These are phyloP conservation scores for Oenanthe melanoleuca DNA, from an alignment of 2,113 vertebrate species.

Conservation along the genomic window DNA sequence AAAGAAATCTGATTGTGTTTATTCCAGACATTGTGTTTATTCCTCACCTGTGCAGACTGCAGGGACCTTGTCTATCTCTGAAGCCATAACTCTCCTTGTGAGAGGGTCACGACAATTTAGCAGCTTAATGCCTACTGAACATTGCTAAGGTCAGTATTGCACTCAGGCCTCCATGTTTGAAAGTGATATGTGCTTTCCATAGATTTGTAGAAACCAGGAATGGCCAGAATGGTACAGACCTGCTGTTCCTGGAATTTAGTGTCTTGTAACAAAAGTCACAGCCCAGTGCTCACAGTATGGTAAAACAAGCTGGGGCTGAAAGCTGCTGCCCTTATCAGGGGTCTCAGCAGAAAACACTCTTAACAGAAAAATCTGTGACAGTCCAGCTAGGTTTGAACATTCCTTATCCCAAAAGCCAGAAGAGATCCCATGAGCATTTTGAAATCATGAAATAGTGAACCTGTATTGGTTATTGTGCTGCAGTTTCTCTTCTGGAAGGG, in stretches of 20 bases:
- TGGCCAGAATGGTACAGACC: background rate
- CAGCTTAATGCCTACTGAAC: background rate
- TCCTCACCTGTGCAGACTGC: background rate
- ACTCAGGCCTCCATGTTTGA: background rate
- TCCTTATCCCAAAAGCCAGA: background rate
- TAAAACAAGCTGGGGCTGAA: background rate
- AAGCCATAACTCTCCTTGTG: background rate
- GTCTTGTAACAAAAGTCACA: background rate
- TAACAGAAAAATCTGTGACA: background rate
- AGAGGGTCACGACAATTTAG: background rate
- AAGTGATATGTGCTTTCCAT: background rate
- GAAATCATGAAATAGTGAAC: background rate
- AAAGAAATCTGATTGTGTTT: background rate
- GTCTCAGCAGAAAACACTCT: background rate
- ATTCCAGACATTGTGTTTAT: background rate
- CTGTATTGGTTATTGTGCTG: background rate
- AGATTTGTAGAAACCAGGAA: background rate
- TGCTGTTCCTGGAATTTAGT: background rate
- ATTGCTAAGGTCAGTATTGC: background rate
- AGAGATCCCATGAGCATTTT: background rate
- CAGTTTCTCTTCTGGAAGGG: background rate
- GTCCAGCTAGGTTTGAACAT: background rate
- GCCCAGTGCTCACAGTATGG: background rate
- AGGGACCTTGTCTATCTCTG: background rate
- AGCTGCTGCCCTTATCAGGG: background rate